Evolutionary conservation across 1,140 invertebrate genomes (phyloP).

Genomic region (Maconellicoccus hirsutus): DNA sequence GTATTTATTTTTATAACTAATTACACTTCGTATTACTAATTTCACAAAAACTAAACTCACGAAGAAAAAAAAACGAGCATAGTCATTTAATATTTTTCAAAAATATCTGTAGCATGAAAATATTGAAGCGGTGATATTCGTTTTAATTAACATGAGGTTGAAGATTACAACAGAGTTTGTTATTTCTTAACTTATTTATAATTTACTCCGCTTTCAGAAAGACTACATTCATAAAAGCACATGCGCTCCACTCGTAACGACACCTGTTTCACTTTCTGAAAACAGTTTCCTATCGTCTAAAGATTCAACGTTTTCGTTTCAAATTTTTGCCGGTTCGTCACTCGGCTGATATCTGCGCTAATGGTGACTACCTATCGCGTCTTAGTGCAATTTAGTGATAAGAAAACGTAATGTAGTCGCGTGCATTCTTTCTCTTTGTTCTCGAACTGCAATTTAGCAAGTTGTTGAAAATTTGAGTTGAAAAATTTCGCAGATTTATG

Average conservation of each 20-base stretch:
- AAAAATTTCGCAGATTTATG: no score
- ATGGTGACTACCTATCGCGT: background rate
- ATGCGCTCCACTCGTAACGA: background rate
- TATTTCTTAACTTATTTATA: background rate
- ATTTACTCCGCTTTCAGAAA: background rate
- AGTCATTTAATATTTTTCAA: no score
- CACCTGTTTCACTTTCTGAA: background rate
- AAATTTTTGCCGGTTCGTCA: background rate
- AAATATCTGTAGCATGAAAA: no score
- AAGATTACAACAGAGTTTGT: background rate
- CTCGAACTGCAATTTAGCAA: no score
- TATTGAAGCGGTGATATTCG: no score
- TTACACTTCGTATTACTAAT: no score
- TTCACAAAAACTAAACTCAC: no score
- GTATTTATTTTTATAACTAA: no score
- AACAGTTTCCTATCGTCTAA: background rate
- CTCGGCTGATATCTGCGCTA: background rate
- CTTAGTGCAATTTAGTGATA: background rate
- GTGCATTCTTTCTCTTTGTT: no score
- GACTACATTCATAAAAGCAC: background rate
- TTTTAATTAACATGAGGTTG: background rate
- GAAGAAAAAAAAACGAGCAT: no score
- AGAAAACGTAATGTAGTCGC: background rate
- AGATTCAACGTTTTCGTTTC: constrained; percentile 1
- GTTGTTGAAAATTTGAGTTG: no score